A percentile compares a stretch with the other conserved stretches of the same genome.
phyloP scores from a whole-genome alignment of 2,113 vertebrate genomes.

The Colius striatus region DNA sequence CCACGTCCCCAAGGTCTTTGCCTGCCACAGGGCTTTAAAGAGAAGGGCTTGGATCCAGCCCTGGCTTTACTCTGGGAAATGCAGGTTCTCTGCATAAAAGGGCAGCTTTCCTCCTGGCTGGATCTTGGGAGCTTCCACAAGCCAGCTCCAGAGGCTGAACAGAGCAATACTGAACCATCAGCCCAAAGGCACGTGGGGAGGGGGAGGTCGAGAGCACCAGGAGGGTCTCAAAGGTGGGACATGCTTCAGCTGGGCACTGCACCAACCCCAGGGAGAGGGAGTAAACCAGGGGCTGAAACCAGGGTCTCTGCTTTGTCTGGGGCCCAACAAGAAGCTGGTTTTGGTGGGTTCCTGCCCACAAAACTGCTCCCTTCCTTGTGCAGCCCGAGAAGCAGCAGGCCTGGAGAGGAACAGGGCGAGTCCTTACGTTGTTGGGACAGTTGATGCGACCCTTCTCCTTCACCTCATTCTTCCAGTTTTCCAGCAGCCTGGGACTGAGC shows the following conservation, averaged over 20 bases:
- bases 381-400: not conserved
- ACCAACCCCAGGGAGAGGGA: not conserved
- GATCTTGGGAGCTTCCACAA: not conserved
- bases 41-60: not conserved
- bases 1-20: not conserved
- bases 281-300: not conserved
- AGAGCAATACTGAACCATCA: fast-evolving
- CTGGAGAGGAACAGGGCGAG: fast-evolving
- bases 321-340: not conserved
- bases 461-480: conserved; percentile 93
- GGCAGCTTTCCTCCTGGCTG: fast-evolving
- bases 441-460: conserved; percentile 96
- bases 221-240: not conserved
- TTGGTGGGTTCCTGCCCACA: not conserved
- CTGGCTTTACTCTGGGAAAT: not conserved
- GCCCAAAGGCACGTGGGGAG: not conserved
- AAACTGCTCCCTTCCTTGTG: not conserved
- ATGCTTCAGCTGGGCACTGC: fast-evolving
- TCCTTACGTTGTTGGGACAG: conserved; percentile 92
- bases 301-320: not conserved
- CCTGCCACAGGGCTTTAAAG: not conserved
- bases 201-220: not conserved
- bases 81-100: not conserved
- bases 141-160: not conserved
- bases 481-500: conserved; percentile 88